These are phyloP conservation scores for Acleris emargana DNA, from an alignment of 2,888 invertebrate species.

Conservation along the genomic window DNA sequence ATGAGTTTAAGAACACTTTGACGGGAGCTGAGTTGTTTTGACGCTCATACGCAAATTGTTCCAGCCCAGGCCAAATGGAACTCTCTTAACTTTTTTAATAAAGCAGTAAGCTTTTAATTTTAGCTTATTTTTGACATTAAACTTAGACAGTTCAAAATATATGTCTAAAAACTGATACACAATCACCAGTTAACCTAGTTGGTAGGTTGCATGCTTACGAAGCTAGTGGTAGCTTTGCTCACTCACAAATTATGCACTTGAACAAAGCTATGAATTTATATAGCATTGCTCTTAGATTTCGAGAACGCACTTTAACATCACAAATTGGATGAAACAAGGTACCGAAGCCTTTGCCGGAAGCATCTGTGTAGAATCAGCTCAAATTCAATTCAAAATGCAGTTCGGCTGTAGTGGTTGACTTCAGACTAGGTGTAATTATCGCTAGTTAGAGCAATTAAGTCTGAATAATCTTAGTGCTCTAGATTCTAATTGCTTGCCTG, in stretches of 20 bases:
- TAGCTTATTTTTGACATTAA: background rate
- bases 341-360: constrained; percentile 3
- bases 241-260: no score
- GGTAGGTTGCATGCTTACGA: no score
- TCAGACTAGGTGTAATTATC: constrained; percentile 17
- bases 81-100: background rate
- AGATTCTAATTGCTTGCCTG: constrained; percentile 10
- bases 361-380: constrained; percentile 2
- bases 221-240: no score
- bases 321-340: constrained; percentile 9
- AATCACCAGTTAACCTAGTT: no score
- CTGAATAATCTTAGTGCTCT: constrained; percentile 20
- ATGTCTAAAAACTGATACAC: no score
- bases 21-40: constrained; percentile 1
- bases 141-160: no score
- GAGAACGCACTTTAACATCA: background rate
- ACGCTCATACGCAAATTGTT: background rate
- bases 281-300: no score
- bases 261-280: no score
- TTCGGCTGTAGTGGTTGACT: constrained; percentile 5
- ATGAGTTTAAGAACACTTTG: constrained; percentile 2
- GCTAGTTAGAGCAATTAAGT: constrained; percentile 20
- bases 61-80: background rate
- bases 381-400: constrained; percentile 9
- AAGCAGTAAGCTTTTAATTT: background rate